phyloP scores from a whole-genome alignment of 2,888 invertebrate genomes.

The Minunthozetes semirufus region DNA sequence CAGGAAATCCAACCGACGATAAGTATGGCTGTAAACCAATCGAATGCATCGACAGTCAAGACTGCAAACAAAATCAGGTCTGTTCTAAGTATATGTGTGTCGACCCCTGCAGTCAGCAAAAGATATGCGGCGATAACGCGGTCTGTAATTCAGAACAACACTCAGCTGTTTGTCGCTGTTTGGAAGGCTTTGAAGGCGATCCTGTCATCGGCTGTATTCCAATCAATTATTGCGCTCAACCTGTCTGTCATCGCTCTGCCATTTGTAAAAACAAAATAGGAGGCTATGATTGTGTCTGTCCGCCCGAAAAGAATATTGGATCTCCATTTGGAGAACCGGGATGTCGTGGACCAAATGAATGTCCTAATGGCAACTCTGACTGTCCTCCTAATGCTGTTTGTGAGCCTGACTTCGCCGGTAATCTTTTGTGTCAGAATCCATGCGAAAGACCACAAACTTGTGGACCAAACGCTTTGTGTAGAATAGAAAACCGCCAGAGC shows the following conservation, averaged over 20 bases:
- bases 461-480: constrained; percentile 34
- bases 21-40: constrained; percentile 60
- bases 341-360: constrained; percentile 71
- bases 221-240: constrained; percentile 66
- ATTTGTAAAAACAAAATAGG: constrained; percentile 50
- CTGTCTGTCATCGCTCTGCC: constrained; percentile 67
- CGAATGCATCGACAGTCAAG: constrained; percentile 69
- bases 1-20: constrained; percentile 65
- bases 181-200: constrained; percentile 75
- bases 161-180: constrained; percentile 70
- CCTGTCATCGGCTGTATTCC: constrained; percentile 63
- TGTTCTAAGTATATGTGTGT: constrained; percentile 57
- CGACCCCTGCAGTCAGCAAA: constrained; percentile 63
- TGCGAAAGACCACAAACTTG: constrained; percentile 29
- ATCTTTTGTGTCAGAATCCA: constrained; percentile 42
- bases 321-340: constrained; percentile 62
- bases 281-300: constrained; percentile 44
- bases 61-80: constrained; percentile 66
- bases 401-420: constrained; percentile 48
- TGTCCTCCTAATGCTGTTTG: constrained; percentile 56
- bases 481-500: constrained; percentile 54
- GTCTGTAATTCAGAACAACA: constrained; percentile 77
- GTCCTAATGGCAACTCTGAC: constrained; percentile 44
- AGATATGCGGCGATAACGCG: constrained; percentile 73
- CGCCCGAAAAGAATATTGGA: constrained; percentile 57